A percentile compares a stretch with the other conserved stretches of the same genome.
phyloP scores from a whole-genome alignment of 92 coral and sea anemone genomes.

The Metridium senile region DNA sequence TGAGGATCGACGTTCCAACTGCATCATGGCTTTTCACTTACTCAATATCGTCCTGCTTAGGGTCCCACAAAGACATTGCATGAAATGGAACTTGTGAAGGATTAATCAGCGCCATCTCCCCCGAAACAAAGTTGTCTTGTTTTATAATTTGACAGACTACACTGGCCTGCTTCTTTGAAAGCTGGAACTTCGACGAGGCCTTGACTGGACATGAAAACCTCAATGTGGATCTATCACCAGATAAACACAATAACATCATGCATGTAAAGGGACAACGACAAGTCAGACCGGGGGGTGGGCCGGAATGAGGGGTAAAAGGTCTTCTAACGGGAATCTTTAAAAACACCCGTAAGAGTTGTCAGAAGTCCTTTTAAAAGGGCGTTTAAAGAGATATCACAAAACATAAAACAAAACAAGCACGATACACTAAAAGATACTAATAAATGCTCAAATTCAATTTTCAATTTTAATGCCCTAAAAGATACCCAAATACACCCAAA shows the following conservation, averaged over 20 bases:
- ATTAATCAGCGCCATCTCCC: slow-evolving; percentile 26
- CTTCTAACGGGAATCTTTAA: too few species aligned
- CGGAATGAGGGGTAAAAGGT: too few species aligned
- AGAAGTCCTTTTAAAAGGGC: too few species aligned
- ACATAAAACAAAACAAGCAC: too few species aligned
- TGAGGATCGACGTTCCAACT: too few species aligned
- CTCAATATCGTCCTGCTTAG: slow-evolving; percentile 6
- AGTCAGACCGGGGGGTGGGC: too few species aligned
- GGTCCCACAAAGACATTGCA: slow-evolving; percentile 33
- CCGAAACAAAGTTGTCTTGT: slow-evolving; percentile 34
- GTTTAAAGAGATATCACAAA: too few species aligned
- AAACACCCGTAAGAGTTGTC: too few species aligned
- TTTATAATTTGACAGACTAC: slow-evolving; percentile 36
- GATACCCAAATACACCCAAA: too few species aligned
- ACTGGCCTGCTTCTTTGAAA: slow-evolving; percentile 28
- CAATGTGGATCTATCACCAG: not conserved
- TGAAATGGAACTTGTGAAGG: slow-evolving; percentile 46
- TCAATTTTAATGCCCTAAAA: too few species aligned
- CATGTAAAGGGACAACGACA: not conserved
- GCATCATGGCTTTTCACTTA: not conserved
- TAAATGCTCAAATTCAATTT: too few species aligned
- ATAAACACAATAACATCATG: not conserved
- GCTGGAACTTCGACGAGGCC: slow-evolving; percentile 31
- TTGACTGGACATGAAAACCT: slow-evolving; percentile 41
- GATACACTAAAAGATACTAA: too few species aligned